A percentile compares a stretch with the other conserved stretches of the same genome.
Conservation (phyloP, 2,888 invertebrate genomes). For the Nezara viridula region DNA sequence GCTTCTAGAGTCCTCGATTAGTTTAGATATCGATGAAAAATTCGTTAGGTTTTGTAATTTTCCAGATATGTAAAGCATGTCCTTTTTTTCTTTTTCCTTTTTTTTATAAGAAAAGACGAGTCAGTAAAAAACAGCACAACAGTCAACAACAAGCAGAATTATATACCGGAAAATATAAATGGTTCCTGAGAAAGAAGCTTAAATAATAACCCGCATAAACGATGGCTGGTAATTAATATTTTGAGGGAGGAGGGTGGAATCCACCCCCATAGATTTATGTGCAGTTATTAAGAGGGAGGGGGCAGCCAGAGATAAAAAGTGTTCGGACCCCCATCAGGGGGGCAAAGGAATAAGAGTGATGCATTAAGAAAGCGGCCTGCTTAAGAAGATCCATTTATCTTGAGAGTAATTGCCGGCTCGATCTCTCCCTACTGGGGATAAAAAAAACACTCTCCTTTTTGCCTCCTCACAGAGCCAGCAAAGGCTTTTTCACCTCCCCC, state of each 20-base stretch:
- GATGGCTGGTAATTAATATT: slow-evolving; percentile 39
- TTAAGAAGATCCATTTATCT: slow-evolving; percentile 64
- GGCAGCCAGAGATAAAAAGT: slow-evolving; percentile 43
- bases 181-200: slow-evolving; percentile 29
- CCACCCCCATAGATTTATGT: slow-evolving; percentile 44
- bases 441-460: slow-evolving; percentile 60
- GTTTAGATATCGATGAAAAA: too few relatives aligned
- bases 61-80: too few relatives aligned
- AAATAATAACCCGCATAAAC: slow-evolving; percentile 39
- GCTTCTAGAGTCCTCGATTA: too few relatives aligned
- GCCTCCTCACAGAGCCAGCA: neutral
- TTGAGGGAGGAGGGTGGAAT: slow-evolving; percentile 25
- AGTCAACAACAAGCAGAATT: neutral
- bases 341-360: slow-evolving; percentile 53
- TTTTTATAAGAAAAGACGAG: neutral
- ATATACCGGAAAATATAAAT: slow-evolving; percentile 30
- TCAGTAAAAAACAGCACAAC: neutral
- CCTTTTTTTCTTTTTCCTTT: neutral
- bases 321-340: slow-evolving; percentile 38
- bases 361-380: slow-evolving; percentile 52
- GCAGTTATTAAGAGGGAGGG: slow-evolving; percentile 37
- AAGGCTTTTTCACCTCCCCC: slow-evolving; percentile 43
- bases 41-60: too few relatives aligned
- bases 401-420: slow-evolving; percentile 63
- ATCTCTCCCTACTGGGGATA: slow-evolving; percentile 61